Evolutionary conservation across 2,113 vertebrate genomes (phyloP).

Genomic region (Calidris pygmaea): DNA sequence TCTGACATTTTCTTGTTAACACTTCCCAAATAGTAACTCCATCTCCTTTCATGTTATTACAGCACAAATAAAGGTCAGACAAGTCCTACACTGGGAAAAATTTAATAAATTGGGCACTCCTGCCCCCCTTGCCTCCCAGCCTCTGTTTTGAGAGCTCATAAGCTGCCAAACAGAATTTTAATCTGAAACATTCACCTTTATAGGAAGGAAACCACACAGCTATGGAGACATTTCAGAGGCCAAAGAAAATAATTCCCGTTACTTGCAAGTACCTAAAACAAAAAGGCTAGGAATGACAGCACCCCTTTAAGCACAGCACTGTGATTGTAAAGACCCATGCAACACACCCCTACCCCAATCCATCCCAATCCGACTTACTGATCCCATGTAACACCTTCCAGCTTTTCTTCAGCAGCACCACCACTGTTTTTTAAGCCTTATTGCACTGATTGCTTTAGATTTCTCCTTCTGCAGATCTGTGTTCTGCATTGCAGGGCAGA

Average conservation of each 20-base stretch:
- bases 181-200: constrained; percentile 40
- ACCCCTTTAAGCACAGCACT: neutral
- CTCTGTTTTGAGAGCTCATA: neutral
- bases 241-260: constrained; percentile 53
- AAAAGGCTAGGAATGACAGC: neutral
- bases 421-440: neutral
- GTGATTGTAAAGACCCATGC: neutral
- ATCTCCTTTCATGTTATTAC: neutral
- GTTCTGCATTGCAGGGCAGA: neutral
- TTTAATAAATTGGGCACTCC: neutral
- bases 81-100: neutral
- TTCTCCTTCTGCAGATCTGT: neutral
- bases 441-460: neutral
- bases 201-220: constrained; percentile 52
- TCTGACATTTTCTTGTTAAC: neutral
- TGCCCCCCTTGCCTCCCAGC: neutral
- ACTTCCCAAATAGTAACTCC: neutral
- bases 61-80: constrained; percentile 15
- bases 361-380: neutral
- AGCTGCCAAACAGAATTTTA: constrained; percentile 48
- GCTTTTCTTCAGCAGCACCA: neutral
- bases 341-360: neutral
- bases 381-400: neutral
- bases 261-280: neutral
- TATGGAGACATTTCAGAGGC: neutral